These are phyloP conservation scores for Anneissia japonica DNA, from an alignment of 35 echinoderm and acorn worm genomes.

Conservation along the genomic window DNA sequence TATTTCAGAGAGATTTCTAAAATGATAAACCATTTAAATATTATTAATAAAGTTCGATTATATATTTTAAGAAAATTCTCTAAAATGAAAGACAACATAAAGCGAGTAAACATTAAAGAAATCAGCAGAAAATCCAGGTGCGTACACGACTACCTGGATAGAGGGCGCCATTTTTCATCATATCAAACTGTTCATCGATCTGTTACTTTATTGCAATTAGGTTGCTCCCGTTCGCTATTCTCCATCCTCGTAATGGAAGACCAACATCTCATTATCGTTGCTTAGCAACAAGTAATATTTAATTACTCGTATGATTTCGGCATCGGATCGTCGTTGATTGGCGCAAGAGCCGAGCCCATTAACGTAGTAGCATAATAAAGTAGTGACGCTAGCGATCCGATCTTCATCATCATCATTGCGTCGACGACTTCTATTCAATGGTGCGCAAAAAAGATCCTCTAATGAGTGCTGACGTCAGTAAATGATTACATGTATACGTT, in stretches of 20 bases:
- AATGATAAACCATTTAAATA: too few species aligned
- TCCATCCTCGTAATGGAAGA: not conserved
- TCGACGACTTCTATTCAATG: not conserved
- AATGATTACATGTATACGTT: not conserved
- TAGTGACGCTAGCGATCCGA: not conserved
- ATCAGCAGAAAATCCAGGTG: too few species aligned
- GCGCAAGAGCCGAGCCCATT: not conserved
- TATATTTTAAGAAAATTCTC: too few species aligned
- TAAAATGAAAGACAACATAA: too few species aligned
- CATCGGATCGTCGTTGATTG: not conserved
- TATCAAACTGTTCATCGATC: not conserved
- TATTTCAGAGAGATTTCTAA: too few species aligned
- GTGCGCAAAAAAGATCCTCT: not conserved
- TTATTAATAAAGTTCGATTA: too few species aligned
- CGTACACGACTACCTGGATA: not conserved
- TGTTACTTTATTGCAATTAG: not conserved
- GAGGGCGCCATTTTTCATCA: not conserved
- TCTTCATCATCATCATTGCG: not conserved
- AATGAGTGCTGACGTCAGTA: not conserved
- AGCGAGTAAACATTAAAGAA: too few species aligned
- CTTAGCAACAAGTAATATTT: not conserved
- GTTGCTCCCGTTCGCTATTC: not conserved
- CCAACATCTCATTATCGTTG: not conserved
- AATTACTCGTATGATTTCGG: not conserved
- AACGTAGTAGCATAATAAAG: not conserved